These are phyloP conservation scores for Mya arenaria DNA, from an alignment of 1,140 invertebrate species.

Conservation along the genomic window DNA sequence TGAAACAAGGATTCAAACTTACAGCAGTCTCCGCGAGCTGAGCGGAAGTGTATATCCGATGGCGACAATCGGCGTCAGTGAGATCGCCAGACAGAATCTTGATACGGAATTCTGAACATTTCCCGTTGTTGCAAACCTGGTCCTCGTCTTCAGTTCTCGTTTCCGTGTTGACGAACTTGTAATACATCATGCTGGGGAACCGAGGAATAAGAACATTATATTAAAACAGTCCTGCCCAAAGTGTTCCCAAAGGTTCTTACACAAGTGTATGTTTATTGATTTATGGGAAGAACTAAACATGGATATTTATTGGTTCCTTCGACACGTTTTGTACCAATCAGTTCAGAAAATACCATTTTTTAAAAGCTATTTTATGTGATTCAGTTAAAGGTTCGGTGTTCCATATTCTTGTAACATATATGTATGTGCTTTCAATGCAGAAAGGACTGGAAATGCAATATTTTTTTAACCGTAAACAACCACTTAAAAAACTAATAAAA, in stretches of 20 bases:
- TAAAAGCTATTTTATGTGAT: neutral
- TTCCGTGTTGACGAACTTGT: neutral
- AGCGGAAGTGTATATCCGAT: neutral
- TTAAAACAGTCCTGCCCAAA: neutral
- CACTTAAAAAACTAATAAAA: no score
- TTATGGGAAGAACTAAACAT: neutral
- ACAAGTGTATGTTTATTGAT: neutral
- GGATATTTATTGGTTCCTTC: neutral
- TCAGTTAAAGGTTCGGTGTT: no score
- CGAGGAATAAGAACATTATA: neutral
- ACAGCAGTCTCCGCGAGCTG: neutral
- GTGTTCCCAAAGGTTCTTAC: neutral
- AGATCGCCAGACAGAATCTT: neutral
- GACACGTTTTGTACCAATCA: neutral
- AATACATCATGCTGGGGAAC: conserved; percentile 18
- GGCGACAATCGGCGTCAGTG: neutral
- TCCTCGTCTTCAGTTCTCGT: neutral
- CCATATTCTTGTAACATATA: no score
- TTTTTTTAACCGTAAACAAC: no score
- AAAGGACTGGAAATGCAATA: no score
- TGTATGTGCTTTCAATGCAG: no score
- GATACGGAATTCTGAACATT: neutral
- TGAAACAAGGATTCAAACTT: no score
- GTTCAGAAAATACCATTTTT: neutral
- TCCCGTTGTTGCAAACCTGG: neutral